A percentile compares a stretch with the other conserved stretches of the same genome.
These are phyloP conservation scores for Mercenaria mercenaria DNA, from an alignment of 1,140 invertebrate genomes.

Conservation along the genomic window DNA sequence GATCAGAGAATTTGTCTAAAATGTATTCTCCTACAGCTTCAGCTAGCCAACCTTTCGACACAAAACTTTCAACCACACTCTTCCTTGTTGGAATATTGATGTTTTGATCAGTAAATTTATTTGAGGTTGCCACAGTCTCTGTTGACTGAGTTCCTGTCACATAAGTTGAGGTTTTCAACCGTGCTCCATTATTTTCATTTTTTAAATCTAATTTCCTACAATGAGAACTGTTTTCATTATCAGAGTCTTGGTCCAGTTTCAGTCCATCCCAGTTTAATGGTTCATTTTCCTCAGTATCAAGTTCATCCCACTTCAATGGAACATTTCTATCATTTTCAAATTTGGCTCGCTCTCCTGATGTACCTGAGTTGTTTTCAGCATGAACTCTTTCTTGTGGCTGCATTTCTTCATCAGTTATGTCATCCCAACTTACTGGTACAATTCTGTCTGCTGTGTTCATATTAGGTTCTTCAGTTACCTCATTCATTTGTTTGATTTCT, in stretches of 20 bases:
- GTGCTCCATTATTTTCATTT: neutral
- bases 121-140: neutral
- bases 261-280: neutral
- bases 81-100: neutral
- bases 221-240: neutral
- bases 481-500: neutral
- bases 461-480: neutral
- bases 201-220: neutral
- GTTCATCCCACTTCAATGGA: neutral
- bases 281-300: neutral
- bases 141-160: neutral
- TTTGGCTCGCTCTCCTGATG: neutral
- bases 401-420: neutral
- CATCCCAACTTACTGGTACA: neutral
- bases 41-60: neutral
- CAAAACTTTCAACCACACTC: neutral
- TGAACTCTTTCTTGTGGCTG: neutral
- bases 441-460: neutral
- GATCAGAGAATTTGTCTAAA: neutral
- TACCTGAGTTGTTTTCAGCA: neutral
- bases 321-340: neutral
- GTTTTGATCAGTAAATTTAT: neutral
- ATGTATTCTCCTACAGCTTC: neutral
- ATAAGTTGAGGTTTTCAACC: neutral
- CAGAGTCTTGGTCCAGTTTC: neutral